Percentiles rank a stretch among this genome's conserved stretches.
These are phyloP conservation scores for Amphiprion percula DNA, from an alignment of 2,113 vertebrate genomes.

Conservation along the genomic window DNA sequence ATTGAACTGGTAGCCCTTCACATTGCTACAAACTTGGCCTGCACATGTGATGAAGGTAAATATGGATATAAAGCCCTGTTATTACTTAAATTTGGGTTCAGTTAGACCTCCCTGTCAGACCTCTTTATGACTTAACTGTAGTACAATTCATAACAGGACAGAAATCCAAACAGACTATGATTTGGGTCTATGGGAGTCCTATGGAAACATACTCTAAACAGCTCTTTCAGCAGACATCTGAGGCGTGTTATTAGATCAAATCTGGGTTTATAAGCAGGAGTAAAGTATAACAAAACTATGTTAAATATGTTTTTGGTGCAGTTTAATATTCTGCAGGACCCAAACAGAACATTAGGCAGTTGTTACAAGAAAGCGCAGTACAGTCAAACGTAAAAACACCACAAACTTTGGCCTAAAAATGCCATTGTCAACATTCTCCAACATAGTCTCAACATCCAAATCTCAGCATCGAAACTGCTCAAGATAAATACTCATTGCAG, in stretches of 20 bases:
- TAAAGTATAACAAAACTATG: too few relatives aligned
- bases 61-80: not conserved
- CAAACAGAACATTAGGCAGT: not conserved
- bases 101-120: not conserved
- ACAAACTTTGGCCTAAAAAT: not conserved
- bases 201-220: too few relatives aligned
- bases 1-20: not conserved
- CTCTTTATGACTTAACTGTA: not conserved
- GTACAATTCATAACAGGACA: not conserved
- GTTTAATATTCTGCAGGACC: not conserved
- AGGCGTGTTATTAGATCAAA: too few relatives aligned
- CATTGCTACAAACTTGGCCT: not conserved
- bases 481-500: not conserved
- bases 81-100: not conserved
- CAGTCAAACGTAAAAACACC: not conserved
- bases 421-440: not conserved
- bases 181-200: not conserved
- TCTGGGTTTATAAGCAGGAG: too few relatives aligned
- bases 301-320: not conserved
- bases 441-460: not conserved
- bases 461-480: conserved; percentile 1
- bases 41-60: not conserved
- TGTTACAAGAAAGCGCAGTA: too few relatives aligned
- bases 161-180: too few relatives aligned
- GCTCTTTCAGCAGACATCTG: too few relatives aligned